phyloP scores from a whole-genome alignment of 2,113 vertebrate genomes.

The Puntigrus tetrazona region DNA sequence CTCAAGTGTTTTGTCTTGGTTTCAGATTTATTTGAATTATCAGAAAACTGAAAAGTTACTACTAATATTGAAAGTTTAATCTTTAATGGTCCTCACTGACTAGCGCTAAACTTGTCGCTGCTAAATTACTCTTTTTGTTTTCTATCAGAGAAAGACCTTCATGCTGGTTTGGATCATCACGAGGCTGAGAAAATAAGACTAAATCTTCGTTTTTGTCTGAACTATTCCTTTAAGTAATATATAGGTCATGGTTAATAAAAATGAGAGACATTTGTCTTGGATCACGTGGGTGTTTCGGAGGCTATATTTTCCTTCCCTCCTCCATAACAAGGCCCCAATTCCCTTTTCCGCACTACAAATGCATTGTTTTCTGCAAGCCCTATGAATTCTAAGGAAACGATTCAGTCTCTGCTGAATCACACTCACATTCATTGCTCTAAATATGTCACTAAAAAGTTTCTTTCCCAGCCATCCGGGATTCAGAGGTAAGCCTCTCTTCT shows the following conservation, averaged over 20 bases:
- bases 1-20: neutral
- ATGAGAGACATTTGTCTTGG: constrained; percentile 25
- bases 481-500: constrained; percentile 29
- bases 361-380: constrained; percentile 33
- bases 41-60: neutral
- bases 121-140: neutral
- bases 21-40: neutral
- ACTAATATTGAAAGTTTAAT: neutral
- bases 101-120: neutral
- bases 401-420: constrained; percentile 46
- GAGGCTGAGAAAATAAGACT: neutral
- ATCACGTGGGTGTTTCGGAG: constrained; percentile 10
- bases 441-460: constrained; percentile 50
- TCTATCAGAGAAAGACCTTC: neutral
- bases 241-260: constrained; percentile 30
- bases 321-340: constrained; percentile 35
- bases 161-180: neutral
- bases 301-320: constrained; percentile 8
- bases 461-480: constrained; percentile 38
- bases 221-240: constrained; percentile 17
- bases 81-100: neutral
- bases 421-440: constrained; percentile 45
- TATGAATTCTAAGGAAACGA: constrained; percentile 31
- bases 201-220: neutral
- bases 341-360: constrained; percentile 30